Evolutionary conservation across 2,888 invertebrate species (phyloP).

Genomic region (Drosophila pegasa): DNA sequence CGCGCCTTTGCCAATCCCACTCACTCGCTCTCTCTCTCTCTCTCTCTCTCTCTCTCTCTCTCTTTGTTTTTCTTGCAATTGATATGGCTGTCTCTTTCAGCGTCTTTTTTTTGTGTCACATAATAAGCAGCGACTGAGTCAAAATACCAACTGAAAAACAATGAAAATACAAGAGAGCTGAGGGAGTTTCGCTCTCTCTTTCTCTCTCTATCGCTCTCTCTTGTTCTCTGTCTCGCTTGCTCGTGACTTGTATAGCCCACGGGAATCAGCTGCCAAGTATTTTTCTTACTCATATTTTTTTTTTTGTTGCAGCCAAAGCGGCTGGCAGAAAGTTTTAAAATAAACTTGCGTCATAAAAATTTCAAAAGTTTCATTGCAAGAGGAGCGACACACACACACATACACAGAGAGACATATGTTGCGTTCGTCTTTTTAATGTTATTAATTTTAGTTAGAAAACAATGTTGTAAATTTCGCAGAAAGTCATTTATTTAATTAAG

Average conservation of each 20-base stretch:
- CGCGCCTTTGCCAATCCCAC: constrained; percentile 24
- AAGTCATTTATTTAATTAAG: constrained; percentile 13
- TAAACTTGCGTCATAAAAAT: constrained; percentile 78
- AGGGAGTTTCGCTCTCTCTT: background rate
- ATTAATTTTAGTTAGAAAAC: constrained; percentile 29
- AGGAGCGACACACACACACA: constrained; percentile 31
- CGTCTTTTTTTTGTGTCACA: constrained; percentile 49
- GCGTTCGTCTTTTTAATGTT: constrained; percentile 26
- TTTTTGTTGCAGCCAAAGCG: constrained; percentile 36
- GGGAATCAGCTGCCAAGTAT: constrained; percentile 62
- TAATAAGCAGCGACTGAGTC: constrained; percentile 65
- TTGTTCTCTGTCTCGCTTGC: background rate
- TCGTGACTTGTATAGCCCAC: constrained; percentile 33
- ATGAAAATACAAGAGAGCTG: constrained; percentile 54
- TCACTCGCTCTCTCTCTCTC: background rate
- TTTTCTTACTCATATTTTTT: constrained; percentile 20
- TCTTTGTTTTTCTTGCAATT: background rate
- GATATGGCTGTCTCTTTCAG: constrained; percentile 1
- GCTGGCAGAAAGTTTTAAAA: constrained; percentile 72
- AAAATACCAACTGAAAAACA: constrained; percentile 67
- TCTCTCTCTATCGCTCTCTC: background rate
- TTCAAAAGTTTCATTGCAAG: constrained; percentile 65
- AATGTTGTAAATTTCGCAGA: constrained; percentile 5
- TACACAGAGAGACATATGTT: constrained; percentile 21
- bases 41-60: background rate